Percentiles rank a stretch among this genome's conserved stretches.
Conservation (phyloP, 1,140 invertebrate genomes). For the Diorhabda elongata region DNA sequence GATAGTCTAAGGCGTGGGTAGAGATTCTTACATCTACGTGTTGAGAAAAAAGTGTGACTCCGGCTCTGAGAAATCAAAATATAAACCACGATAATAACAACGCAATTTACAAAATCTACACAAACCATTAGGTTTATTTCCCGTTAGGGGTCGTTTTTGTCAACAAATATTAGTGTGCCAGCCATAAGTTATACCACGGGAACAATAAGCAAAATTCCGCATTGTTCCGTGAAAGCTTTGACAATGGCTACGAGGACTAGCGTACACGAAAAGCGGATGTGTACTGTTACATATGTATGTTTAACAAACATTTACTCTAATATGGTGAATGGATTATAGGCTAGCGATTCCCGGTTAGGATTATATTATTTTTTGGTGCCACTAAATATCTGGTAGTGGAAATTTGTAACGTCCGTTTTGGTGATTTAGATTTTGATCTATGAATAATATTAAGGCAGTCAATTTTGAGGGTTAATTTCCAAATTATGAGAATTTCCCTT, state of each 20-base stretch:
- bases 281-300: slow-evolving; percentile 13
- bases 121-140: slow-evolving; percentile 6
- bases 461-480: too few species aligned
- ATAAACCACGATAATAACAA: not conserved
- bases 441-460: too few species aligned
- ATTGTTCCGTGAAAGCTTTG: slow-evolving; percentile 6
- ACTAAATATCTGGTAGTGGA: too few species aligned
- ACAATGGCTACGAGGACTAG: slow-evolving; percentile 11
- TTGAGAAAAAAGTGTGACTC: too few species aligned
- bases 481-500: too few species aligned
- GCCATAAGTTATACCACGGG: slow-evolving; percentile 8
- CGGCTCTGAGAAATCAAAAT: too few species aligned
- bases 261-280: slow-evolving; percentile 8
- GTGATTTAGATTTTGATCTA: too few species aligned
- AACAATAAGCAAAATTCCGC: slow-evolving; percentile 14
- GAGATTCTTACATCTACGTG: too few species aligned
- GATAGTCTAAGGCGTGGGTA: too few species aligned
- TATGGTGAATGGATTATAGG: slow-evolving; percentile 8
- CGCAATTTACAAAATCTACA: not conserved
- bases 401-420: too few species aligned
- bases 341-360: not conserved
- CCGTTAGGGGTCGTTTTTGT: slow-evolving; percentile 7
- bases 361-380: slow-evolving; percentile 3
- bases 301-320: slow-evolving; percentile 12
- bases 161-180: slow-evolving; percentile 5